Conservation (phyloP, 1,140 invertebrate genomes). For the Drosophila pseudoobscura region DNA sequence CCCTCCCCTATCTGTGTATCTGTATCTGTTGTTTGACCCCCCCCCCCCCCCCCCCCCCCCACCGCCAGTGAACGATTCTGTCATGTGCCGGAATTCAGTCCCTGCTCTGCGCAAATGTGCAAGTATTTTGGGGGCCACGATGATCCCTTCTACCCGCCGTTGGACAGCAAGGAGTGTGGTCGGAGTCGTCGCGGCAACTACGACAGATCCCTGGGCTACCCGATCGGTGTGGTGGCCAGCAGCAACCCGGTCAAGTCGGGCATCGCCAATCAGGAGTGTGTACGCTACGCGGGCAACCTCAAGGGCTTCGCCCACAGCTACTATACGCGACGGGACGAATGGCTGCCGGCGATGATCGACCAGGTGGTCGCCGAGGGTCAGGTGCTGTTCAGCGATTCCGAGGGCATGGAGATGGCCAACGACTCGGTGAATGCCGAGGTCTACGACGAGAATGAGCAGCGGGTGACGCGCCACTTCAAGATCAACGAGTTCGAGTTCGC, state of each 20-base stretch:
- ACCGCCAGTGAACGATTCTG: constrained; percentile 4
- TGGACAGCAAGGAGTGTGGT: constrained; percentile 52
- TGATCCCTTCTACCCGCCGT: constrained; percentile 49
- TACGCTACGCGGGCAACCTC: constrained; percentile 45
- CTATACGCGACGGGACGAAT: constrained; percentile 57
- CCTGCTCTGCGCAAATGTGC: constrained; percentile 55
- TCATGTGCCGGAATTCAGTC: constrained; percentile 22
- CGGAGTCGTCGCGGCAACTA: constrained; percentile 17
- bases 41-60: too few relatives aligned
- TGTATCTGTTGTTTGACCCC: background rate
- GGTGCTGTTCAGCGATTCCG: constrained; percentile 56
- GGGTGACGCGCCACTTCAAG: constrained; percentile 58
- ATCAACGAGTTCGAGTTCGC: constrained; percentile 67
- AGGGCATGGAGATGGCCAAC: constrained; percentile 48
- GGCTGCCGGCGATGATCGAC: constrained; percentile 52
- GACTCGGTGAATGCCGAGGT: constrained; percentile 24
- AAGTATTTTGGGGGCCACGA: constrained; percentile 53
- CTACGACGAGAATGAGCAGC: constrained; percentile 59
- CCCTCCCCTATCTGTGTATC: background rate
- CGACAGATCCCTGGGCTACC: constrained; percentile 57
- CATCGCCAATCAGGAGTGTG: constrained; percentile 39
- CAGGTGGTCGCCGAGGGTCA: constrained; percentile 51
- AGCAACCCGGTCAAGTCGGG: background rate
- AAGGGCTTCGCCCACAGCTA: constrained; percentile 61
- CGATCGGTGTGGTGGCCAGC: constrained; percentile 41